Conservation (phyloP, 2,797 vertebrate species). For the Propithecus perrieri region DNA sequence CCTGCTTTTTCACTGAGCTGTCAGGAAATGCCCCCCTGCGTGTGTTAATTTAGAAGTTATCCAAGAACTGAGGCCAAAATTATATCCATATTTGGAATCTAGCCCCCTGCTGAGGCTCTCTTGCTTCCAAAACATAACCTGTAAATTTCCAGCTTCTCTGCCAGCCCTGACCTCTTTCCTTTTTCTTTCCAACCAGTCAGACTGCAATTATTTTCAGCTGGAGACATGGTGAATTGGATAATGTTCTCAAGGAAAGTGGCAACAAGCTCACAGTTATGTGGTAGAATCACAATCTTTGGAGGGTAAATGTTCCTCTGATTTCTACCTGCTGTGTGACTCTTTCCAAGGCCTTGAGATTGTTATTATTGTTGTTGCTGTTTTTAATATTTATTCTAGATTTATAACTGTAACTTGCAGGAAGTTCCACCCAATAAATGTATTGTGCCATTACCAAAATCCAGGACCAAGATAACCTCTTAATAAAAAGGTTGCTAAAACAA, state of each 20-base stretch:
- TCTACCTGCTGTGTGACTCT: neutral
- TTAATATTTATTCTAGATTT: neutral
- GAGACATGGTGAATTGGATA: fast-evolving
- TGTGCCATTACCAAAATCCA: neutral
- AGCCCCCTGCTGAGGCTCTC: neutral
- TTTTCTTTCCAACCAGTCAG: neutral
- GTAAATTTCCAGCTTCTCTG: neutral
- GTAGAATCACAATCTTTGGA: neutral
- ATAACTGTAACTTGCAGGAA: neutral
- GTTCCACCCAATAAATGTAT: neutral
- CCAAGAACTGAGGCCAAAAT: neutral
- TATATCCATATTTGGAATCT: neutral
- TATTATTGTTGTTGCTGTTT: neutral
- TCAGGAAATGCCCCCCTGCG: neutral
- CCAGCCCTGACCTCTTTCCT: neutral
- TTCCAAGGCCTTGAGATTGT: neutral
- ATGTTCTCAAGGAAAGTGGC: neutral
- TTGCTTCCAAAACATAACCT: neutral
- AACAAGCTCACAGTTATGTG: neutral
- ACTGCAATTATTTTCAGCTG: neutral
- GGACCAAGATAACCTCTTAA: neutral
- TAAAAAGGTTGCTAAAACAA: neutral
- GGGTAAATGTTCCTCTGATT: neutral
- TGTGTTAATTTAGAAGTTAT: neutral
- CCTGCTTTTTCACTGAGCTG: neutral